Conservation (phyloP, 2,888 invertebrate species). For the Pasiphila rectangulata region DNA sequence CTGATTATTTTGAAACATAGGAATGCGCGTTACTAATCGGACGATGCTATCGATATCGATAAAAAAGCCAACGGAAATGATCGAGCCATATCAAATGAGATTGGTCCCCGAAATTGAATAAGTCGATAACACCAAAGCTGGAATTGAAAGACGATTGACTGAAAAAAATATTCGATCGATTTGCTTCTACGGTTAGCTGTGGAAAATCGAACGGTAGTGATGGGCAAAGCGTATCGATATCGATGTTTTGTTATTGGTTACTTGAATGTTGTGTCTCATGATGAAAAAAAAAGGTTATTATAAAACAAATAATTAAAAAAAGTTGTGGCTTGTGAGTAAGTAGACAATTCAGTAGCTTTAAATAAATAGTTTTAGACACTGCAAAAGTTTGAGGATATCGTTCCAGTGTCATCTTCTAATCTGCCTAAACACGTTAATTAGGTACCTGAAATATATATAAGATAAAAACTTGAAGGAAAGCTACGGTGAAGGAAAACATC, state of each 20-base stretch:
- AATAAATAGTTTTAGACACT: too few relatives aligned
- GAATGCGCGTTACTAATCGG: constrained; percentile 74
- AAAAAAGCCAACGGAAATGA: constrained; percentile 69
- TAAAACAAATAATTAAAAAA: too few relatives aligned
- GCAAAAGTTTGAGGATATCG: too few relatives aligned
- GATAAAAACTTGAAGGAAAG: not conserved
- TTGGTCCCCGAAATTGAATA: constrained; percentile 74
- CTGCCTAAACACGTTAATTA: too few relatives aligned
- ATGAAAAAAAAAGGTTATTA: too few relatives aligned
- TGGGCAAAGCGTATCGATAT: constrained; percentile 31
- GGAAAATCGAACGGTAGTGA: constrained; percentile 37
- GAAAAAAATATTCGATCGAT: constrained; percentile 67
- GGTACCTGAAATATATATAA: too few relatives aligned
- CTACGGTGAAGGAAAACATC: too few relatives aligned
- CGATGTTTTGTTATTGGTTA: constrained; percentile 7
- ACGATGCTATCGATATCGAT: constrained; percentile 57
- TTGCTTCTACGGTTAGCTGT: constrained; percentile 56
- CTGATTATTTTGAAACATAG: constrained; percentile 51
- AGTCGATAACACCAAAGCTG: constrained; percentile 72
- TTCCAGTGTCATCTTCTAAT: too few relatives aligned
- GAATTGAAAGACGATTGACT: constrained; percentile 74
- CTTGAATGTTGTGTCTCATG: too few relatives aligned
- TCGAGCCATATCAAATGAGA: constrained; percentile 67
- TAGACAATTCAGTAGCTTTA: too few relatives aligned
- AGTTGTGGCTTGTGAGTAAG: too few relatives aligned